These are phyloP conservation scores for Tetragonula carbonaria DNA, from an alignment of 2,888 invertebrate species.

Conservation along the genomic window DNA sequence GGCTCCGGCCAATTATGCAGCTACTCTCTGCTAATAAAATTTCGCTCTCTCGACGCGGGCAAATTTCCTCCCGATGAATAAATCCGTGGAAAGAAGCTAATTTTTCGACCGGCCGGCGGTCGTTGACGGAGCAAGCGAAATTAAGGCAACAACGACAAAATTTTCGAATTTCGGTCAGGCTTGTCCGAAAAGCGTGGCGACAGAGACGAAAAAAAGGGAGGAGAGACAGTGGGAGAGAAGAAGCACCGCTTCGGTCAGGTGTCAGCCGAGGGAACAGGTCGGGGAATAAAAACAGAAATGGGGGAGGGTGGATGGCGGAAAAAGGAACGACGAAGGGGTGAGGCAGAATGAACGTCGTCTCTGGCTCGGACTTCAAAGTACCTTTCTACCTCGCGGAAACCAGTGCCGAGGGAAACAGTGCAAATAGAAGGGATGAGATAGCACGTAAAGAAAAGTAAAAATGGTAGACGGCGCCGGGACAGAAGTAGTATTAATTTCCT, in stretches of 20 bases:
- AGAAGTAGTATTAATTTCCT: constrained; percentile 77
- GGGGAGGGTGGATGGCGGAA: not conserved
- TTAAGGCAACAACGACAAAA: not conserved
- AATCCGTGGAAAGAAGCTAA: not conserved
- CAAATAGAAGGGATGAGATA: constrained; percentile 62
- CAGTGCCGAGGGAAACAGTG: constrained; percentile 58
- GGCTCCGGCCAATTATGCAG: not conserved
- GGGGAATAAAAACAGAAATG: constrained; percentile 20
- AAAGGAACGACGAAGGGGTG: not conserved
- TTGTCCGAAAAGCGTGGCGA: not conserved
- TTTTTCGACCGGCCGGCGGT: not conserved
- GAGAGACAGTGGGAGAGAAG: not conserved
- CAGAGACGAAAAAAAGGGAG: not conserved
- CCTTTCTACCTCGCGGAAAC: constrained; percentile 57
- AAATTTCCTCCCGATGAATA: not conserved
- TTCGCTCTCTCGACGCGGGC: not conserved
- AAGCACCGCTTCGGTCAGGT: not conserved
- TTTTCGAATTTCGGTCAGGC: not conserved
- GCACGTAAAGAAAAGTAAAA: constrained; percentile 55
- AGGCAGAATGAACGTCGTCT: constrained; percentile 53
- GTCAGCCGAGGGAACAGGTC: not conserved
- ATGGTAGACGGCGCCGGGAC: constrained; percentile 60
- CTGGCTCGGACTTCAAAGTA: constrained; percentile 73
- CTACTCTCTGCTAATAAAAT: not conserved
- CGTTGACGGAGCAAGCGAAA: not conserved